Evolutionary conservation across 2,888 invertebrate genomes (phyloP).

Genomic region (Fragum whitleyi): DNA sequence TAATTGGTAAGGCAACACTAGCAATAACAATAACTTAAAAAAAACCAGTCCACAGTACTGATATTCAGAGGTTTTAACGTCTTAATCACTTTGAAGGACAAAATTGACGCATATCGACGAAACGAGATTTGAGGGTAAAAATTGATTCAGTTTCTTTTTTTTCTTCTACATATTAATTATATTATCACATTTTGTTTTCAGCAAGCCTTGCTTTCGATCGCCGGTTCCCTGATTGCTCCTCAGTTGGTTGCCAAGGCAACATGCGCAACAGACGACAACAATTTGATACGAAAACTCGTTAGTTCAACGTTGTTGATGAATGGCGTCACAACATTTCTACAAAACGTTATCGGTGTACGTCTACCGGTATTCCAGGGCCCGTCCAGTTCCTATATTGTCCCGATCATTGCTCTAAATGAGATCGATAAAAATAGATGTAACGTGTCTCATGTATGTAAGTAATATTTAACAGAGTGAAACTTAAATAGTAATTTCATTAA

Average conservation of each 20-base stretch:
- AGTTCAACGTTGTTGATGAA: conserved; percentile 62
- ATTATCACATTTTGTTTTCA: no score
- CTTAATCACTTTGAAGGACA: no score
- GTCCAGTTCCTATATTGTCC: conserved; percentile 69
- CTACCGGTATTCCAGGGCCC: conserved; percentile 74
- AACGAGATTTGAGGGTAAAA: no score
- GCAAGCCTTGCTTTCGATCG: conserved; percentile 65
- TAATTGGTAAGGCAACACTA: no score
- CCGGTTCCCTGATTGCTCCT: conserved; percentile 55
- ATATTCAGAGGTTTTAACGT: no score
- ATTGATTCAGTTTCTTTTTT: no score
- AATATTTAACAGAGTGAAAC: no score
- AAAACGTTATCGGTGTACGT: conserved; percentile 50
- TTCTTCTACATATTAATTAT: no score
- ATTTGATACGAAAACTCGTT: conserved; percentile 56
- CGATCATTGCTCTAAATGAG: conserved; percentile 68
- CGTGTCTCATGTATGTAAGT: conserved; percentile 30
- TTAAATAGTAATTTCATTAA: no score
- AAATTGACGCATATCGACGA: no score
- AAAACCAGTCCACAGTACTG: no score
- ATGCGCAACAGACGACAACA: conserved; percentile 60
- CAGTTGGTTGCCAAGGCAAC: conserved; percentile 66
- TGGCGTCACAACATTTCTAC: conserved; percentile 60
- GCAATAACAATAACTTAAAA: no score
- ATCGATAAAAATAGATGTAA: conserved; percentile 61